A percentile compares a stretch with the other conserved stretches of the same genome.
Conservation (phyloP, 2,797 vertebrate species). For the Protonibea diacanthus region DNA sequence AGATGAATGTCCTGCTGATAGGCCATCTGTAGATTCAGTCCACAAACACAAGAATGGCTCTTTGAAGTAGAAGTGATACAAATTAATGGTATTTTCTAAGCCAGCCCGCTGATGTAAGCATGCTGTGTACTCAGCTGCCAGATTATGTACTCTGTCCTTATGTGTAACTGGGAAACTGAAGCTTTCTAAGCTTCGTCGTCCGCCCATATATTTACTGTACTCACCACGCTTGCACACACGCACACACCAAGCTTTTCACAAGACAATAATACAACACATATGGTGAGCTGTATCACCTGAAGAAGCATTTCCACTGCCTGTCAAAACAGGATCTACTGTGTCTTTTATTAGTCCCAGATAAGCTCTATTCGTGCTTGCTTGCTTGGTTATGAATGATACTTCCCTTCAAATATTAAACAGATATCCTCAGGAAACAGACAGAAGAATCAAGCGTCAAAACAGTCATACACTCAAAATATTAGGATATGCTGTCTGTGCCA, state of each 20-base stretch:
- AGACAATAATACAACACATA: constrained; percentile 31
- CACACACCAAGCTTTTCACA: constrained; percentile 37
- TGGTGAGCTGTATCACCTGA: not conserved
- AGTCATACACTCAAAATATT: constrained; percentile 7
- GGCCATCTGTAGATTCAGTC: constrained; percentile 13
- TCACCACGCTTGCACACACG: constrained; percentile 10
- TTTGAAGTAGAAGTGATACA: constrained; percentile 17
- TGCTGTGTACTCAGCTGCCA: constrained; percentile 61
- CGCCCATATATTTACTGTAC: constrained; percentile 37
- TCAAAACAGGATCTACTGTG: constrained; percentile 1
- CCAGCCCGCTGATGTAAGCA: constrained; percentile 4
- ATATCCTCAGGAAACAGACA: constrained; percentile 15
- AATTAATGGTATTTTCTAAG: constrained; percentile 24
- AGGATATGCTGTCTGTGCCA: not conserved
- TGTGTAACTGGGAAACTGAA: constrained; percentile 50
- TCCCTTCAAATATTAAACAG: constrained; percentile 28
- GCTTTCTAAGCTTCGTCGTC: constrained; percentile 23
- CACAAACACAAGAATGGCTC: constrained; percentile 15
- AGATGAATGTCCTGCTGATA: constrained; percentile 1
- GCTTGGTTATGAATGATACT: constrained; percentile 19
- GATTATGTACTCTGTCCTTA: constrained; percentile 34
- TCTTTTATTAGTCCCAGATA: constrained; percentile 21
- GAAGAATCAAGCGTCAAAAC: not conserved
- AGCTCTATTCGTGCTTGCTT: constrained; percentile 1
- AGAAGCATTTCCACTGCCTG: constrained; percentile 14